Base-by-base conservation (phyloP, 1,140 invertebrate species). In the Cydia fagiglandana region DNA sequence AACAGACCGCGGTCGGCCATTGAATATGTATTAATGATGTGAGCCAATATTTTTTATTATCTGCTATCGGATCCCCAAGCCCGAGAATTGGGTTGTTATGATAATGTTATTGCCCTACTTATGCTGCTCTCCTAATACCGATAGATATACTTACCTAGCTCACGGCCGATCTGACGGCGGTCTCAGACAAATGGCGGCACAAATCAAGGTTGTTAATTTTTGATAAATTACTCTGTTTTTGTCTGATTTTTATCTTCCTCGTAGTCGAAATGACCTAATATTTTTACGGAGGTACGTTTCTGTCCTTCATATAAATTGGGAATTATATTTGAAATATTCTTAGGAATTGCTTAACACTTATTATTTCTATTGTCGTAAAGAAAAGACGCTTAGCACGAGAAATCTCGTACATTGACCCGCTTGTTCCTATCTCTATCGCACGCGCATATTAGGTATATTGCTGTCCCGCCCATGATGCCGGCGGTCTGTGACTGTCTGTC, bases 21-120 rank as follows among this genome's bases (percentile, higher is more conserved):
- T 74, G 73, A 74, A 74, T 53, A 74, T 74, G 73, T 74, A 56
- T 74, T 74, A 74, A 74, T 74, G 50, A 74, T 56, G 73, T 74
- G 45, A 28, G 73, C 73, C 45, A 56, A 75, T 75, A 61, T 75
- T 75, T 75, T 56, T 75, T 75, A 75, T 64, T 56, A 61, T 56
- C 56, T 38, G 74, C 28, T 61, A 56, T 34, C 74, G 50, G 50
- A 75, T 64, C 56, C 74, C 50, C 17, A 17, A 38, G 74, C n/a
- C 20, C 56, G 28, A 38, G 74, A 75, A 61, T 75, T 41, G 74
- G 74, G 50, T 75, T 75, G 74, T 75, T 75, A 75, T 75, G 74
- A 75, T 75, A 75, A 75, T 75, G 34, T 75, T 75, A 75, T 75
- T 75, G 56, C 56, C 56, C 50, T 53, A 61, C 74, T 75, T 75